A percentile compares a stretch with the other conserved stretches of the same genome.
Conservation (phyloP, 2,113 vertebrate species). For the Indicator indicator region DNA sequence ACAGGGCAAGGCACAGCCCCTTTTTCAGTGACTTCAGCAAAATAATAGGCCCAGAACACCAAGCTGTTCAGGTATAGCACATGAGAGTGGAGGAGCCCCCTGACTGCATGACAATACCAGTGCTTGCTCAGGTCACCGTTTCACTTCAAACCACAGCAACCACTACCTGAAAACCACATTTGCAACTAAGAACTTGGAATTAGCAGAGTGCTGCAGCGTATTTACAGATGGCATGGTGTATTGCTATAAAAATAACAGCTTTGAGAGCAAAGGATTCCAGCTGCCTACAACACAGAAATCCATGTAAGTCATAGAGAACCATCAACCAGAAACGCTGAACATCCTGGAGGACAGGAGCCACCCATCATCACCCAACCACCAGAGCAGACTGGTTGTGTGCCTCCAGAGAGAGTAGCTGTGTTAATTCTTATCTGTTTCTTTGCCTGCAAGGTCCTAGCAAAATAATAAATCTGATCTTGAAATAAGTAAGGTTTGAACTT, state of each 20-base stretch:
- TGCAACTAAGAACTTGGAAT: background rate
- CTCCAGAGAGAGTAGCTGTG: background rate
- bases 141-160: background rate
- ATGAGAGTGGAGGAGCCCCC: background rate
- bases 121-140: slow-evolving; percentile 23
- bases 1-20: background rate
- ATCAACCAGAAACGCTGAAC: background rate
- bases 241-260: background rate
- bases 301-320: background rate
- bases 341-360: background rate
- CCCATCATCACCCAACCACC: background rate
- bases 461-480: slow-evolving; percentile 58
- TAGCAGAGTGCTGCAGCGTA: background rate
- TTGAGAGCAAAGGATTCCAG: background rate
- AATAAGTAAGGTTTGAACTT: slow-evolving; percentile 72
- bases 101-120: background rate
- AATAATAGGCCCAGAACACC: background rate
- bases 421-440: slow-evolving; percentile 36
- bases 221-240: background rate
- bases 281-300: background rate
- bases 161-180: background rate
- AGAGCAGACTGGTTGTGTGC: background rate
- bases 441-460: slow-evolving; percentile 21
- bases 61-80: background rate
- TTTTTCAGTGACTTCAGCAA: background rate